These are phyloP conservation scores for Desoria tigrina DNA, from an alignment of 2,888 invertebrate genomes.

Conservation along the genomic window DNA sequence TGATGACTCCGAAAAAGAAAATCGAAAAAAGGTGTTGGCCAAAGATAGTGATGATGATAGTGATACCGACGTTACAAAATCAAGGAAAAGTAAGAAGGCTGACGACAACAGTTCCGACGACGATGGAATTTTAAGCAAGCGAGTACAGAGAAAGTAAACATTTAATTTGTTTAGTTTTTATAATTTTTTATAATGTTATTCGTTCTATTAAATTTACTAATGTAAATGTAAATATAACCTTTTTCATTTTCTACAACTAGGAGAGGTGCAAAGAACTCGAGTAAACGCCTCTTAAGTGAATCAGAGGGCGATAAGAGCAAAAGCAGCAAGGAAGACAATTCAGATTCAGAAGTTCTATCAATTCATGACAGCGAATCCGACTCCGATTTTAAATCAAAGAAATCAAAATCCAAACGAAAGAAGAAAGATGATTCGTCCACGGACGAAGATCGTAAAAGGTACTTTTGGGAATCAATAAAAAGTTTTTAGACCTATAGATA, in stretches of 20 bases:
- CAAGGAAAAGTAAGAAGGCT: too few relatives aligned
- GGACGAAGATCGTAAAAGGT: not conserved
- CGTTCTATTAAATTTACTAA: too few relatives aligned
- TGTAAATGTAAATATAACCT: too few relatives aligned
- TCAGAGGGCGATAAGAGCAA: not conserved
- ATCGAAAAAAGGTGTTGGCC: not conserved
- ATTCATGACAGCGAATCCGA: constrained; percentile 1
- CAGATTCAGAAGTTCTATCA: too few relatives aligned
- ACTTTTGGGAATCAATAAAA: too few relatives aligned
- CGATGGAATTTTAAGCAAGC: too few relatives aligned
- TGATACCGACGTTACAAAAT: not conserved
- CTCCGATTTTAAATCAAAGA: constrained; percentile 6
- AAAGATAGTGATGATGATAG: constrained; percentile 4
- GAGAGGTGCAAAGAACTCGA: too few relatives aligned
- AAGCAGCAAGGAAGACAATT: not conserved
- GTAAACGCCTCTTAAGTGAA: not conserved
- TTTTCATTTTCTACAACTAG: too few relatives aligned
- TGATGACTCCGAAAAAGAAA: not conserved
- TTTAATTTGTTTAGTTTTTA: too few relatives aligned
- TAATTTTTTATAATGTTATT: too few relatives aligned
- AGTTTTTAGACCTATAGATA: not conserved
- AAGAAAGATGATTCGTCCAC: not conserved
- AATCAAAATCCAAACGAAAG: not conserved
- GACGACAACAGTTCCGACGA: too few relatives aligned
- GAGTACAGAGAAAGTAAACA: too few relatives aligned